phyloP scores from a whole-genome alignment of 2,888 invertebrate species.

The Heliconius cydno region DNA sequence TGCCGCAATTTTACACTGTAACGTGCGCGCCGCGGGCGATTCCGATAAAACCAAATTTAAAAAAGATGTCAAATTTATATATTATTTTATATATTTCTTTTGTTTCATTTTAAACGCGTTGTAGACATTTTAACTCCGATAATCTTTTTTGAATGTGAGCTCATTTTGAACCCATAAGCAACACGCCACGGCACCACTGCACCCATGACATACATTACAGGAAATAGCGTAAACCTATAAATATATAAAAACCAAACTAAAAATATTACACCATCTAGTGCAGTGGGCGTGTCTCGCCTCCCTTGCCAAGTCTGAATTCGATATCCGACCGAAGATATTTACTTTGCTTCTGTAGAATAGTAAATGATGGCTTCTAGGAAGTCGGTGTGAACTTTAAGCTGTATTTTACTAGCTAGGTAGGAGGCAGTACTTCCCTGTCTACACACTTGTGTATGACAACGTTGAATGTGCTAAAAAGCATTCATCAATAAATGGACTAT shows the following conservation, averaged over 20 bases:
- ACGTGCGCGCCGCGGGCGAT: slow-evolving; percentile 8
- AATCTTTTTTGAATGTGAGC: too few relatives aligned
- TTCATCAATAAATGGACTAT: too few relatives aligned
- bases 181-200: neutral
- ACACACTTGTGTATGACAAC: neutral
- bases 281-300: slow-evolving; percentile 15
- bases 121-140: too few relatives aligned
- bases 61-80: neutral
- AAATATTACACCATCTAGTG: neutral
- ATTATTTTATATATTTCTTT: neutral
- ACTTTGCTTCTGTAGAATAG: neutral
- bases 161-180: too few relatives aligned
- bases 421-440: too few relatives aligned
- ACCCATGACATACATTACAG: neutral
- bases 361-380: neutral
- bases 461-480: too few relatives aligned
- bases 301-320: slow-evolving; percentile 18
- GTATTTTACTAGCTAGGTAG: neutral
- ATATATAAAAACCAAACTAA: neutral
- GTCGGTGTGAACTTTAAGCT: neutral
- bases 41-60: slow-evolving; percentile 9
- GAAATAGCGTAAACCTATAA: slow-evolving; percentile 13
- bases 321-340: slow-evolving; percentile 10
- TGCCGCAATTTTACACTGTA: slow-evolving; percentile 20
- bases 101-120: neutral